Percentiles rank a stretch among this genome's conserved stretches.
Evolutionary conservation across 2,797 vertebrate species (phyloP).

Genomic region (Ceryle rudis): DNA sequence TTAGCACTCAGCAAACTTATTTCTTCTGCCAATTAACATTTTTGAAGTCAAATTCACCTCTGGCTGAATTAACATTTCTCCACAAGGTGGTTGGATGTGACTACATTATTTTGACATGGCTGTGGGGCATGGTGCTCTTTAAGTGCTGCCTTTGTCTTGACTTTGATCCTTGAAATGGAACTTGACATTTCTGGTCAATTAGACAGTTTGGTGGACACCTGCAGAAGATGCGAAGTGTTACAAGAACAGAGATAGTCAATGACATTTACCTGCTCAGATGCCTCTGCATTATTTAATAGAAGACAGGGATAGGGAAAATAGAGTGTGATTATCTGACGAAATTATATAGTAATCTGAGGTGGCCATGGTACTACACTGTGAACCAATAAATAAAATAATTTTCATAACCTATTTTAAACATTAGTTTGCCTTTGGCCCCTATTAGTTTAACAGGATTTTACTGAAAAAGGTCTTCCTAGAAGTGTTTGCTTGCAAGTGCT

Average conservation of each 20-base stretch:
- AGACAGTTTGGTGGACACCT: not conserved
- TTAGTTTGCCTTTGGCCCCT: not conserved
- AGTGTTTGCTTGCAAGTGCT: not conserved
- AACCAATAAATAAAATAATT: not conserved
- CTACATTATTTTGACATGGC: not conserved
- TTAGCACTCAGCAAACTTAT: not conserved
- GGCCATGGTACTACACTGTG: not conserved
- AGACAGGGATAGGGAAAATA: not conserved
- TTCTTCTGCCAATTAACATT: not conserved
- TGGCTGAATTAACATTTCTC: not conserved
- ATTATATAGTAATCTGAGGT: not conserved
- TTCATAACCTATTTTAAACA: not conserved
- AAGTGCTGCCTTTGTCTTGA: not conserved
- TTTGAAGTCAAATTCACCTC: not conserved
- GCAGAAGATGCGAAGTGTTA: not conserved
- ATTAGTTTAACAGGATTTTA: not conserved
- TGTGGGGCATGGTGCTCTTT: not conserved
- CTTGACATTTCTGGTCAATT: not conserved
- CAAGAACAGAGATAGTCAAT: not conserved
- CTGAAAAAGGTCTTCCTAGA: not conserved
- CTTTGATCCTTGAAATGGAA: not conserved
- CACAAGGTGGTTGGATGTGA: not conserved
- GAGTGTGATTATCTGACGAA: not conserved
- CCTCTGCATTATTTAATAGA: not conserved
- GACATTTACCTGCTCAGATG: not conserved